phyloP scores from a whole-genome alignment of 2,113 vertebrate species.

The Lutjanus erythropterus region DNA sequence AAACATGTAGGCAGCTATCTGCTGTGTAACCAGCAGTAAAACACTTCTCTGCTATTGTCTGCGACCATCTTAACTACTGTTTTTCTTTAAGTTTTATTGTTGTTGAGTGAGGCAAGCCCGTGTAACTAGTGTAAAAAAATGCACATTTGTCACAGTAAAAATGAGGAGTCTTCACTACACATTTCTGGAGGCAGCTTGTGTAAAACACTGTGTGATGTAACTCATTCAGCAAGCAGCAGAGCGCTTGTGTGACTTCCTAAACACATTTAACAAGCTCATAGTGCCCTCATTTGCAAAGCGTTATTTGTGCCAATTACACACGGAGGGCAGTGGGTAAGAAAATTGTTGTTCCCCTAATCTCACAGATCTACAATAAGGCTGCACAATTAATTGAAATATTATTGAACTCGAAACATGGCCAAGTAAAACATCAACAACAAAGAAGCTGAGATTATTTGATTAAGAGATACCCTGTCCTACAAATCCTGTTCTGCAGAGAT shows the following conservation, averaged over 20 bases:
- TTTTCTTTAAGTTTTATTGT: constrained; percentile 35
- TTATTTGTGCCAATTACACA: constrained; percentile 64
- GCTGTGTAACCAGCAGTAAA: constrained; percentile 35
- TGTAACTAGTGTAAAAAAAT: not conserved
- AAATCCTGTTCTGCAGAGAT: too few species aligned
- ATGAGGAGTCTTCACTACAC: not conserved
- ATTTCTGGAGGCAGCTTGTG: constrained; percentile 33
- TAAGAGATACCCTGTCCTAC: too few species aligned
- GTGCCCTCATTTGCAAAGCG: constrained; percentile 48
- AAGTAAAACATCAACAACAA: too few species aligned
- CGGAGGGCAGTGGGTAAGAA: constrained; percentile 34
- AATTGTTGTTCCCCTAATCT: constrained; percentile 28
- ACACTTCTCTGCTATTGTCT: constrained; percentile 47
- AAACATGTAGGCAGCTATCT: constrained; percentile 48
- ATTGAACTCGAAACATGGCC: too few species aligned
- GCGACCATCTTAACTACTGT: constrained; percentile 19
- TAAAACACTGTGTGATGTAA: constrained; percentile 30
- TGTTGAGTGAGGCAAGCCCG: not conserved
- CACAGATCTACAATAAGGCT: constrained; percentile 8
- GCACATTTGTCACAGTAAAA: constrained; percentile 10
- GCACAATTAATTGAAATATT: too few species aligned
- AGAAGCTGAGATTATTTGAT: too few species aligned
- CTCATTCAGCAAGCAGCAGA: constrained; percentile 13
- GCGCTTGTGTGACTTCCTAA: constrained; percentile 42
- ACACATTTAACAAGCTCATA: constrained; percentile 57